phyloP scores from a whole-genome alignment of 2,797 vertebrate genomes.

The Chaetodon trifasciatus region DNA sequence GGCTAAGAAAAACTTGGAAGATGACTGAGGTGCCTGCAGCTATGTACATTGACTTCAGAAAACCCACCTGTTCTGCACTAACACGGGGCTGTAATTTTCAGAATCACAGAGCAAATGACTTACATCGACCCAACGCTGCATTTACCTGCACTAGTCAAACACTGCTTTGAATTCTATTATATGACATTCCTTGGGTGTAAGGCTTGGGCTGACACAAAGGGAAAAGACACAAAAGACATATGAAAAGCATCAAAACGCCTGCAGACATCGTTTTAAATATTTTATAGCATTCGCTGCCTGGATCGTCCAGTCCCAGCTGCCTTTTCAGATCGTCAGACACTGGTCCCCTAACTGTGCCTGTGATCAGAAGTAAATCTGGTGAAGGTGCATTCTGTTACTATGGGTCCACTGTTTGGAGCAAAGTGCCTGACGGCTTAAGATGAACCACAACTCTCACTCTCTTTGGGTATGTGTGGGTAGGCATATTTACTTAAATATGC shows the following conservation, averaged over 20 bases:
- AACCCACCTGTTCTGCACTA: background rate
- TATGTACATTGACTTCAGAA: background rate
- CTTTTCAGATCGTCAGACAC: too few species aligned
- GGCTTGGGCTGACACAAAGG: background rate
- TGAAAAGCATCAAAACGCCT: background rate
- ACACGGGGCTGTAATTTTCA: background rate
- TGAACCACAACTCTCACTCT: too few species aligned
- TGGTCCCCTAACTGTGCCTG: too few species aligned
- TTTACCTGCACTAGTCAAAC: background rate
- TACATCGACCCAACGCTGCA: background rate
- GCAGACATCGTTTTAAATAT: background rate
- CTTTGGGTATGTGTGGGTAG: too few species aligned
- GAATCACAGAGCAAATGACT: background rate
- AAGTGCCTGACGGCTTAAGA: too few species aligned
- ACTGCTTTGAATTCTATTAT: background rate
- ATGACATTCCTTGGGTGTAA: background rate
- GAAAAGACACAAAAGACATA: background rate
- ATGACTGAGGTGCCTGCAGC: conserved; percentile 3
- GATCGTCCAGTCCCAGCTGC: background rate
- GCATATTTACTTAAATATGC: too few species aligned
- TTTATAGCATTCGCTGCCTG: background rate
- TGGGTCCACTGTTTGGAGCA: too few species aligned
- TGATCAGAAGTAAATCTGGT: too few species aligned
- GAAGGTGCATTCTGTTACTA: too few species aligned
- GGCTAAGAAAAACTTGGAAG: background rate